Conservation (phyloP, 2,113 vertebrate genomes). For the Tamias sibiricus region DNA sequence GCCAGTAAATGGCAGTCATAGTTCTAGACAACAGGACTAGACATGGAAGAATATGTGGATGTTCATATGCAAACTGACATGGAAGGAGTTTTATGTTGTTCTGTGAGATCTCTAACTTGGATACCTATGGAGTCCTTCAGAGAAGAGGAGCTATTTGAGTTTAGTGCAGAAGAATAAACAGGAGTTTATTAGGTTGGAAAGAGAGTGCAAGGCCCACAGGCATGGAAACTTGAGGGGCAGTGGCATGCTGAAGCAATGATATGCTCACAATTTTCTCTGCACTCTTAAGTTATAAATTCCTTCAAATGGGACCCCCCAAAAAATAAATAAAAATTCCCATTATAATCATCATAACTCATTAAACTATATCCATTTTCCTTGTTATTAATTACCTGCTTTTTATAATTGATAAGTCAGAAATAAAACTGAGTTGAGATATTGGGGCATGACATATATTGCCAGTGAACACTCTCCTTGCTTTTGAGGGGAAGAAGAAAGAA, state of each 20-base stretch:
- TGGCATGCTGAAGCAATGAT: not conserved
- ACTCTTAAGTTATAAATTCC: not conserved
- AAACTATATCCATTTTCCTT: not conserved
- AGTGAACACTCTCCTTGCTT: not conserved
- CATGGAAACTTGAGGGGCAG: not conserved
- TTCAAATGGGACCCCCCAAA: not conserved
- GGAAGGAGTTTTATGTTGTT: not conserved
- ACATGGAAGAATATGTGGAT: not conserved
- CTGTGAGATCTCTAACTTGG: not conserved
- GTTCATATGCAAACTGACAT: not conserved
- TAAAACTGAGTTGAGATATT: not conserved
- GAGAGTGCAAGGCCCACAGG: not conserved
- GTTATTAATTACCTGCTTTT: not conserved
- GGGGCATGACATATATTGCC: not conserved
- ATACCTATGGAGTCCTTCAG: not conserved
- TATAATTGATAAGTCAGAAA: constrained; percentile 14
- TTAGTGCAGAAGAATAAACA: not conserved
- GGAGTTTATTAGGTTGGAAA: not conserved
- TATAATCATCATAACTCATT: not conserved
- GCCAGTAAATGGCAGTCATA: constrained; percentile 10
- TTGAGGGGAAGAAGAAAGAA: not conserved
- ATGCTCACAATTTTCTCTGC: not conserved
- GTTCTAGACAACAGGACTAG: not conserved
- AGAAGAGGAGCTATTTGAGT: constrained; percentile 7
- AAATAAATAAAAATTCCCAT: not conserved